A percentile compares a stretch with the other conserved stretches of the same genome.
phyloP scores from a whole-genome alignment of 1,140 invertebrate genomes.

The Drosophila eugracilis region DNA sequence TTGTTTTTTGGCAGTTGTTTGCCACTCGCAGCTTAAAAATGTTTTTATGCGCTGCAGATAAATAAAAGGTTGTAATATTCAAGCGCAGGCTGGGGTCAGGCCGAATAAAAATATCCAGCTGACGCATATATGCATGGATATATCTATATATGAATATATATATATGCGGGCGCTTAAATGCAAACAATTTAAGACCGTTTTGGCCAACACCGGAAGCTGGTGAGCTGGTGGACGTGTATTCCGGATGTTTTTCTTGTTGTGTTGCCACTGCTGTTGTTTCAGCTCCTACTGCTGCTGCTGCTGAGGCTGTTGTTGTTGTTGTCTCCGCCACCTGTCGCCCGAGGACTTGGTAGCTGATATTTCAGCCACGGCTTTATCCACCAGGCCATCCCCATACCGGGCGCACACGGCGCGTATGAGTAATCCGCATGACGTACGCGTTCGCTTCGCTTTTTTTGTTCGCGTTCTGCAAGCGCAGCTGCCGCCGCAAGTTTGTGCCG shows the following conservation, averaged over 20 bases:
- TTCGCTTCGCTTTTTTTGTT: not conserved
- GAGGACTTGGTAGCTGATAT: slow-evolving; percentile 66
- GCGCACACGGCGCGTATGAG: slow-evolving; percentile 50
- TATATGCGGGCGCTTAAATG: slow-evolving; percentile 50
- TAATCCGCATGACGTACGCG: slow-evolving; percentile 51
- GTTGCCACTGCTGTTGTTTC: slow-evolving; percentile 27
- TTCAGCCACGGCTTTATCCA: slow-evolving; percentile 48
- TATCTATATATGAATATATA: not conserved
- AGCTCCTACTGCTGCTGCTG: slow-evolving; percentile 16
- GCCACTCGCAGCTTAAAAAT: slow-evolving; percentile 31
- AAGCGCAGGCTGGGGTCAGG: slow-evolving; percentile 18
- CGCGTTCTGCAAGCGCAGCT: slow-evolving; percentile 48
- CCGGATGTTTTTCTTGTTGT: slow-evolving; percentile 31
- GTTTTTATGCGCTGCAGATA: slow-evolving; percentile 60
- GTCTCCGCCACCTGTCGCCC: slow-evolving; percentile 69
- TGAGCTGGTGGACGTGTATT: slow-evolving; percentile 18
- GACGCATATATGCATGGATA: slow-evolving; percentile 2
- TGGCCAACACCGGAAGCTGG: slow-evolving; percentile 32
- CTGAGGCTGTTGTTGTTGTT: slow-evolving; percentile 24
- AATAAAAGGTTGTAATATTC: slow-evolving; percentile 48
- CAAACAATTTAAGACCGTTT: slow-evolving; percentile 49
- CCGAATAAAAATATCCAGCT: slow-evolving; percentile 32
- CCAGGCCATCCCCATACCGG: slow-evolving; percentile 22
- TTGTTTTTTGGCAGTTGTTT: slow-evolving; percentile 26
- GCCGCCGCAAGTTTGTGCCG: slow-evolving; percentile 70